A percentile compares a stretch with the other conserved stretches of the same genome.
phyloP scores from a whole-genome alignment of 2,888 invertebrate genomes.

The Apotomis betuletana region DNA sequence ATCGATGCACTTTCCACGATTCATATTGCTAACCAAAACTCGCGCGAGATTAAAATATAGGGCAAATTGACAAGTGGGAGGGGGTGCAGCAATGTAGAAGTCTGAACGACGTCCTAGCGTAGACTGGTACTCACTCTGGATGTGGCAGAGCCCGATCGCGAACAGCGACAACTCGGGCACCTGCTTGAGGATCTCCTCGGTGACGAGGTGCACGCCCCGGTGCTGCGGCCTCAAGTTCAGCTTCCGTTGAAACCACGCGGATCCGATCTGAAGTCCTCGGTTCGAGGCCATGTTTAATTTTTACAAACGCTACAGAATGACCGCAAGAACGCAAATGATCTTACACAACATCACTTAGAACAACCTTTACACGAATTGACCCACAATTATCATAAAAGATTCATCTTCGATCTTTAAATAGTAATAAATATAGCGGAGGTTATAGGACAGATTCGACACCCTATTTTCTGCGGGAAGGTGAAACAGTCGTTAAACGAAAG shows the following conservation, averaged over 20 bases:
- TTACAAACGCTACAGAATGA: slow-evolving; percentile 81
- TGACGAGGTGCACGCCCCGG: slow-evolving; percentile 98
- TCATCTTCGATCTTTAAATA: slow-evolving; percentile 84
- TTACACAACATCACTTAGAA: slow-evolving; percentile 83
- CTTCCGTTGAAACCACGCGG: slow-evolving; percentile 99
- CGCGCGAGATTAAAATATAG: slow-evolving; percentile 57
- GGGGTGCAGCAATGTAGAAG: slow-evolving; percentile 71
- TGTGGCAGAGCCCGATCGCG: slow-evolving; percentile 97
- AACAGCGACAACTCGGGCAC: slow-evolving; percentile 97
- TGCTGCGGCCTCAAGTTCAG: slow-evolving; percentile 97
- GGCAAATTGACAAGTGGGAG: slow-evolving; percentile 68
- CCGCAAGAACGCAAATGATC: slow-evolving; percentile 81
- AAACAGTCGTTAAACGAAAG: slow-evolving; percentile 79
- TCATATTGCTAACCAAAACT: slow-evolving; percentile 49
- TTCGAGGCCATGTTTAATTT: slow-evolving; percentile 92
- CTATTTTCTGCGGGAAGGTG: slow-evolving; percentile 84
- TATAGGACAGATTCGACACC: slow-evolving; percentile 84
- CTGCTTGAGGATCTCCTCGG: slow-evolving; percentile 97
- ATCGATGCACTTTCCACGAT: slow-evolving; percentile 45
- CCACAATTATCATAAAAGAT: slow-evolving; percentile 88
- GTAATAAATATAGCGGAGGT: slow-evolving; percentile 82
- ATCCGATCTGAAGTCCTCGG: slow-evolving; percentile 96
- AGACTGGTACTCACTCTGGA: slow-evolving; percentile 92
- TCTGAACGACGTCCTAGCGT: slow-evolving; percentile 61
- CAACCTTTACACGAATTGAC: slow-evolving; percentile 82